Evolutionary conservation across 1,140 invertebrate genomes (phyloP), one percentile per base, ranked within the genome.

Genomic region (Drosophila kikkawai): DNA sequence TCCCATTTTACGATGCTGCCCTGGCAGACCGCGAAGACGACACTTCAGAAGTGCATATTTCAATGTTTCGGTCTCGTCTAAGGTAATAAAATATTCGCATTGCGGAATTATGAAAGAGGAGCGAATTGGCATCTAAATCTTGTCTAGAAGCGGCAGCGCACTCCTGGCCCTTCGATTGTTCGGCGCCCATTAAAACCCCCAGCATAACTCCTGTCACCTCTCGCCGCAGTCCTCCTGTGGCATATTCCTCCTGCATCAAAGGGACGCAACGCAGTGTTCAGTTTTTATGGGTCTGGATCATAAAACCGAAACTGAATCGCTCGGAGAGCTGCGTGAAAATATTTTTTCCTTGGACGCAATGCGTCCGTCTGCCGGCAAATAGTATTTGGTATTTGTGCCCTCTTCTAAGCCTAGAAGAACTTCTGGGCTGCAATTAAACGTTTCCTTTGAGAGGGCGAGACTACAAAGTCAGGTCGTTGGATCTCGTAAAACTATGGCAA

Each of bases 31-130:
- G 42, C 59, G 69, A 88, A 66, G 84, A 83, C 71, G 74, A 77
- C 83, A 84, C 80, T 83, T 80, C 61, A 84, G 73, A 88, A 88
- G 78, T 78, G 83, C 83, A 87, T 90, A 87, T 90, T 87, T 90
- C 85, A 87, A 90, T 81, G 82, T 75, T 74, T 80, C 59, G 60
- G 79, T 81, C 85, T 80, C 61, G 61, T 71, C 47, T 59, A 80
- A 84, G 84, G 84, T 84, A 87, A 87, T 87, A 87, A 87, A 87
- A 87, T 84, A 88, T 81, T 80, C 73, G 80, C 81, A 81, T 74
- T 78, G 75, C 75, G 41, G 63, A 85, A 84, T 76, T 84, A 80
- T 73, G 69, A 65, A 82, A 56, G 60, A 61, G 58, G 34, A 64
- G 45, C 66, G 47, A 81, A 79, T 73, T 59, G 58, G 64, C 84